Conservation (phyloP, 2,113 vertebrate genomes). For the Nerophis ophidion region DNA sequence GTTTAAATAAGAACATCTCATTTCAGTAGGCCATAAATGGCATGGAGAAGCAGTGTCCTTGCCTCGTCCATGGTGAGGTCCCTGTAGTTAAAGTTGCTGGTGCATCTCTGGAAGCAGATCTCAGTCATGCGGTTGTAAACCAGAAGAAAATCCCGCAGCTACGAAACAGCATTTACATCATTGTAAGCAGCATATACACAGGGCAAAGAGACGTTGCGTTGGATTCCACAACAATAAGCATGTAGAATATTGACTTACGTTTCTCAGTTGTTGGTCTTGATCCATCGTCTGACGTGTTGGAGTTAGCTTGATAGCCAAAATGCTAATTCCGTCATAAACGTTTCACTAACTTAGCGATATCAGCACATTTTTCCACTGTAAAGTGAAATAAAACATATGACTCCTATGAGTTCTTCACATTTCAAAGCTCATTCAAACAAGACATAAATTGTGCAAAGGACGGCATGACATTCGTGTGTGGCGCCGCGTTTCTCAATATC, state of each 20-base stretch:
- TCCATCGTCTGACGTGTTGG: neutral
- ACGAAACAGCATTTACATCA: neutral
- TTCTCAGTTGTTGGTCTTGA: conserved; percentile 6
- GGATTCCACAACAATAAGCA: neutral
- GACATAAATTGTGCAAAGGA: neutral
- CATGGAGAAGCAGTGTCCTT: neutral
- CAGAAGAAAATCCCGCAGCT: conserved; percentile 10
- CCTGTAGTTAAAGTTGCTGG: conserved; percentile 14
- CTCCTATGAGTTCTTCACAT: neutral
- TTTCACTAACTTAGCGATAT: neutral
- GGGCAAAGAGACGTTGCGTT: neutral
- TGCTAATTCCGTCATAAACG: too few species aligned
- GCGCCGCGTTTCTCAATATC: neutral
- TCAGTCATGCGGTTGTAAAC: conserved; percentile 16
- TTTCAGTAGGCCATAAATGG: neutral
- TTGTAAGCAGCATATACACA: neutral
- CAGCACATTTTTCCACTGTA: neutral
- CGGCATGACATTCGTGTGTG: neutral
- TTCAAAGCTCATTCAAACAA: neutral
- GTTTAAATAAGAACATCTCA: too few species aligned
- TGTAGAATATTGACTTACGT: neutral
- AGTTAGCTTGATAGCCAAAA: neutral
- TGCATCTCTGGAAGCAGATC: conserved; percentile 4
- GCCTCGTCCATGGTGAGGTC: conserved; percentile 11
- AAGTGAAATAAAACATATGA: neutral